These are phyloP conservation scores for Anthophora plumipes DNA, from an alignment of 2,888 invertebrate genomes.

Conservation along the genomic window DNA sequence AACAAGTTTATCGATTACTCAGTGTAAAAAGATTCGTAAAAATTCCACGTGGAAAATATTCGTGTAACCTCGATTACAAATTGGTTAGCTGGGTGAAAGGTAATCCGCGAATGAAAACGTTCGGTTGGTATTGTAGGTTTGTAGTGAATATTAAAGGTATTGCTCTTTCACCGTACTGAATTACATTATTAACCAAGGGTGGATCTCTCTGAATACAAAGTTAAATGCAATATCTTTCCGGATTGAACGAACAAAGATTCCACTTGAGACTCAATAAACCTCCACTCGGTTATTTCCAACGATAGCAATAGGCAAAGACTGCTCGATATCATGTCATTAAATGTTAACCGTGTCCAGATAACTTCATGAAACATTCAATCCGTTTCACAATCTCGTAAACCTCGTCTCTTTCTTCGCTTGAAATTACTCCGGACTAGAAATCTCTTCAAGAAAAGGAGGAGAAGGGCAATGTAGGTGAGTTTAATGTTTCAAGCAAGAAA, in stretches of 20 bases:
- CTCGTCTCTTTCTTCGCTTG: background rate
- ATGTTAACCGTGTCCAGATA: background rate
- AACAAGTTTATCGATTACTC: too few species aligned
- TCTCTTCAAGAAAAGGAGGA: background rate
- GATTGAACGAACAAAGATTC: background rate
- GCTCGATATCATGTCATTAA: background rate
- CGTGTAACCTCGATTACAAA: too few species aligned
- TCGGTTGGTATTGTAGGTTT: too few species aligned
- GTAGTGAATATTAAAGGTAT: too few species aligned
- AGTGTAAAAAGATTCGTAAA: too few species aligned
- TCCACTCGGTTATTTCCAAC: background rate
- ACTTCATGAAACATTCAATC: slow-evolving; percentile 7
- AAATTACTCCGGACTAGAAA: background rate
- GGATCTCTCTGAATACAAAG: too few species aligned
- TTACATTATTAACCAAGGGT: too few species aligned
- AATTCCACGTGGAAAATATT: too few species aligned
- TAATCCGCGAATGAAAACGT: too few species aligned
- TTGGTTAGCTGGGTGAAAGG: too few species aligned
- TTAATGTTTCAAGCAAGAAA: slow-evolving; percentile 8
- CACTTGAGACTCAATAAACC: background rate
- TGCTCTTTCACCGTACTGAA: too few species aligned
- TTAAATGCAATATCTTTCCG: background rate
- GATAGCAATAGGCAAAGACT: too few species aligned
- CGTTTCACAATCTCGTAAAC: background rate
- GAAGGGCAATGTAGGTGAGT: slow-evolving; percentile 1